Base-by-base conservation (phyloP, 2,797 vertebrate genomes). In the Arnoldichthys spilopterus region DNA sequence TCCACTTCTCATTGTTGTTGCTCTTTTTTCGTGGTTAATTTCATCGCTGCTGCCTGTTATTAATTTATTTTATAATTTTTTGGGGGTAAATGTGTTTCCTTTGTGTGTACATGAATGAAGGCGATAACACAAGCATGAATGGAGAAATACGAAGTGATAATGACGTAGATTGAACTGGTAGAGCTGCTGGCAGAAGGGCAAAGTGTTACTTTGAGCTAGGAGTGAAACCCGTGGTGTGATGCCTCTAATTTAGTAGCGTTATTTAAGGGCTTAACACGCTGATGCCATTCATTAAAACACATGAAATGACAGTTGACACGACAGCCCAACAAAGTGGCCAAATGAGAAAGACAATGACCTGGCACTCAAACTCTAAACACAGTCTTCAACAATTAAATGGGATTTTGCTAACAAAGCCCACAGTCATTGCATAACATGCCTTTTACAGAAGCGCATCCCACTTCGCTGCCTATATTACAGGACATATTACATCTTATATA, bases 131-230 rank as follows among this genome's bases (percentile, higher is more conserved):
- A 26, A n/a, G 67, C 67, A 32, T 69, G 70, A 66, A 74, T 74
- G 75, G 63, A 56, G 70, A 28, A 34, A 28, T 45, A 54, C 71
- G 54, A 77, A 70, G 80, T 32, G 63, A 61, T 63, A 51, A 70
- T 78, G 80, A 78, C 63, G 68, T 70, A 63, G 76, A 63, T 67
- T 53, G 77, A 63, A 77, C 67, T 68, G 63, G 74, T 40, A 53
- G 75, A 43, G 75, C 72, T 69, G 61, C 47, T 43, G 63, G n/a
- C 32, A 28, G 54, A 63, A 11, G 62, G 22, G 45, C 67, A 70
- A 70, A 40, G 22, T 70, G 64, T 43, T 74, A 26, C 40, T 49
- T 9, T 11, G 6, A 24, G 61, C 20, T n/a, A 37, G n/a, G 30
- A 64, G 34, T 12, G 28, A n/a, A 43, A 7, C 13, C 2, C 0